phyloP scores from a whole-genome alignment of 2,113 vertebrate species.

The Condylura cristata region DNA sequence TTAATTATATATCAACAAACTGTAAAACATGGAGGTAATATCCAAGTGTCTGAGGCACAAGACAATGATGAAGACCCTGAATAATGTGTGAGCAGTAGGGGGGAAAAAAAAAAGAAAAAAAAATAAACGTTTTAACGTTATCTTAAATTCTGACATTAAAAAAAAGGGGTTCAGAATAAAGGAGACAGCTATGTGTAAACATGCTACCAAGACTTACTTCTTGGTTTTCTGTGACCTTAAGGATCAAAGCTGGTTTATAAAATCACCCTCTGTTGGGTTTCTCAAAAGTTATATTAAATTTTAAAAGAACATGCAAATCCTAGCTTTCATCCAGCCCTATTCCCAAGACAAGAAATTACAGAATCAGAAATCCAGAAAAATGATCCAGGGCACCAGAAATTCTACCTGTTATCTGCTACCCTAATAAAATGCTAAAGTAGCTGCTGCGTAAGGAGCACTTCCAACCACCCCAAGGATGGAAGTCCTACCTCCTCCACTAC shows the following conservation, averaged over 20 bases:
- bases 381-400: conserved; percentile 20
- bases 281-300: not conserved
- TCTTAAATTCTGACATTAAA: not conserved
- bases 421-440: conserved; percentile 12
- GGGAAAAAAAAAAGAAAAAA: not conserved
- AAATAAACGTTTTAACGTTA: not conserved
- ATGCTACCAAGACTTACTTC: not conserved
- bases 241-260: conserved; percentile 8
- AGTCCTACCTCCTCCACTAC: not conserved
- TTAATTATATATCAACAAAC: not conserved
- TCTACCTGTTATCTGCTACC: conserved; percentile 18
- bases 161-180: not conserved
- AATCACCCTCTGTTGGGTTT: conserved; percentile 18
- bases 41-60: not conserved
- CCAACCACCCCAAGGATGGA: not conserved
- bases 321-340: not conserved
- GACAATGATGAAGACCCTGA: not conserved
- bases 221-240: conserved; percentile 20
- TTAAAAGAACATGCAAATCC: conserved; percentile 45
- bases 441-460: conserved; percentile 4
- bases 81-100: not conserved
- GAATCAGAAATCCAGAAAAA: conserved; percentile 48
- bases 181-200: not conserved
- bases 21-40: not conserved
- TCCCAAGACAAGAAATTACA: conserved; percentile 21